A percentile compares a stretch with the other conserved stretches of the same genome.
Conservation (phyloP, 2,113 vertebrate genomes). For the Psilopogon haemacephalus region DNA sequence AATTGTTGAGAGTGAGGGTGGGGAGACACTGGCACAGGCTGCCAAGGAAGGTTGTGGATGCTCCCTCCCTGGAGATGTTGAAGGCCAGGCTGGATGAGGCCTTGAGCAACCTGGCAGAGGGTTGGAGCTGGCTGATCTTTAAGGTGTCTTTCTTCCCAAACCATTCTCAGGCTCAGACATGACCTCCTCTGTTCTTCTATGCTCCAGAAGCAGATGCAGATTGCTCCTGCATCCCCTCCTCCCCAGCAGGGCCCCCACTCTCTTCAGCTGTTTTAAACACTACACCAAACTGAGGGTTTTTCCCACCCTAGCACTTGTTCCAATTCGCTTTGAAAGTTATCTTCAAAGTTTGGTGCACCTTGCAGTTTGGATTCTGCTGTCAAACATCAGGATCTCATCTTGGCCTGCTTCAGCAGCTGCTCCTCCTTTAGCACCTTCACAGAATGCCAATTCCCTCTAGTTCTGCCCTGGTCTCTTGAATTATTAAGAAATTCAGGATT, state of each 20-base stretch:
- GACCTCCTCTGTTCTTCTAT: neutral
- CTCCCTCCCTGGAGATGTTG: too few species aligned
- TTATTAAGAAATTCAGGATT: conserved; percentile 2
- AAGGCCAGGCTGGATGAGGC: too few species aligned
- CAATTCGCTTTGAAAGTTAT: neutral
- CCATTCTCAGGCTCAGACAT: too few species aligned
- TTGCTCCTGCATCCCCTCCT: neutral
- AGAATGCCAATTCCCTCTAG: neutral
- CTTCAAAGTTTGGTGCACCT: neutral
- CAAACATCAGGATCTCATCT: neutral
- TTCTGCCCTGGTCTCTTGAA: neutral
- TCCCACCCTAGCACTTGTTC: neutral
- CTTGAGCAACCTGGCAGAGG: too few species aligned
- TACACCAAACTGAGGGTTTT: neutral
- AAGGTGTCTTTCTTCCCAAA: too few species aligned
- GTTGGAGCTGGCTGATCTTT: too few species aligned
- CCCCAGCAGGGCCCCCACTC: neutral
- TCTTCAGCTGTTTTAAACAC: neutral
- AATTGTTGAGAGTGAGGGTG: too few species aligned
- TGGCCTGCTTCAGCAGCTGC: neutral
- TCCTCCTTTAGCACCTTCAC: neutral
- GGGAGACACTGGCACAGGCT: too few species aligned
- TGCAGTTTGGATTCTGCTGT: neutral
- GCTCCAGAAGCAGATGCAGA: neutral
- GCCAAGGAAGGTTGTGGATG: too few species aligned